Percentiles rank a stretch among this genome's conserved stretches.
Conservation (phyloP, 2,113 vertebrate genomes). For the Hypanus sabinus region DNA sequence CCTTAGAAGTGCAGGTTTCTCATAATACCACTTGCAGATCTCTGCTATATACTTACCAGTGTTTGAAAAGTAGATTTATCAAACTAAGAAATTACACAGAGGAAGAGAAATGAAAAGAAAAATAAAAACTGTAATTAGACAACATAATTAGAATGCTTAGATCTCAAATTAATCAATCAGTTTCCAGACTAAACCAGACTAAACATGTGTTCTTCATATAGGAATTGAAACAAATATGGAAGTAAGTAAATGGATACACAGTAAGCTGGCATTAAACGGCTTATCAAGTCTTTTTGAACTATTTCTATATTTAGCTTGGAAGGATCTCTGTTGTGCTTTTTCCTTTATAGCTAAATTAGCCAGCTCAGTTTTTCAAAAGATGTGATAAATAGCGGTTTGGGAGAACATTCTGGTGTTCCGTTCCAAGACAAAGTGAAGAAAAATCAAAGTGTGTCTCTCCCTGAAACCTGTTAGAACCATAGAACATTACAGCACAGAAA, state of each 20-base stretch:
- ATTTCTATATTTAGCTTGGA: constrained; percentile 10
- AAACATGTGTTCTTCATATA: constrained; percentile 32
- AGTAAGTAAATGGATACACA: constrained; percentile 16
- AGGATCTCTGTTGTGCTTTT: neutral
- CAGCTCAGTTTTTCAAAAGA: neutral
- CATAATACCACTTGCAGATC: neutral
- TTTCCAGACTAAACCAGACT: constrained; percentile 6
- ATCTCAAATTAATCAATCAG: constrained; percentile 33
- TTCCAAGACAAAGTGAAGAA: neutral
- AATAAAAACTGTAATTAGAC: constrained; percentile 28
- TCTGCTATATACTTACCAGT: neutral
- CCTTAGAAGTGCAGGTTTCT: too few relatives aligned
- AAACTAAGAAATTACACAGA: constrained; percentile 26
- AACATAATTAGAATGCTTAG: constrained; percentile 23
- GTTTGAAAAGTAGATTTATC: constrained; percentile 18
- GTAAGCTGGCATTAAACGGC: neutral
- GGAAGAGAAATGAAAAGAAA: constrained; percentile 10
- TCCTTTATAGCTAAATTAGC: neutral
- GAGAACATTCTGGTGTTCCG: neutral
- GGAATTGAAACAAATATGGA: constrained; percentile 4
- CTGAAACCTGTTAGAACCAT: constrained; percentile 6
- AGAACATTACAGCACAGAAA: too few relatives aligned
- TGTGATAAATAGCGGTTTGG: neutral
- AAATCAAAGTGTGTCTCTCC: neutral
- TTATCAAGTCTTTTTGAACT: constrained; percentile 33